A percentile compares a stretch with the other conserved stretches of the same genome.
Evolutionary conservation across 2,888 invertebrate genomes (phyloP).

Genomic region (Hyposoter dolosus): DNA sequence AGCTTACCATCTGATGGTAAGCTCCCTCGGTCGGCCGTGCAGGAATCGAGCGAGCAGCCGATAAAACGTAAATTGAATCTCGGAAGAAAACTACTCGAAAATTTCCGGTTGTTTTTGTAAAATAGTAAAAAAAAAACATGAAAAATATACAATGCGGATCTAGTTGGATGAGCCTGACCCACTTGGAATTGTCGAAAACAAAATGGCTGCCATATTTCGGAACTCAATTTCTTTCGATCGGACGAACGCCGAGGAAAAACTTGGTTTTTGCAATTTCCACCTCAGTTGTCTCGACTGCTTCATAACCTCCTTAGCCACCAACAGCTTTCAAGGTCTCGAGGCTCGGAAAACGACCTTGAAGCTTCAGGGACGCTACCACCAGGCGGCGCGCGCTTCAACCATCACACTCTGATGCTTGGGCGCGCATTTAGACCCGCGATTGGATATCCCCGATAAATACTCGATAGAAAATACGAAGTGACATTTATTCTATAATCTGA

Average conservation of each 20-base stretch:
- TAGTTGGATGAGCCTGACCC: no score
- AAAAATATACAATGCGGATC: not conserved
- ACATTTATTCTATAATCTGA: constrained; percentile 34
- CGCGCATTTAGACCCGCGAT: not conserved
- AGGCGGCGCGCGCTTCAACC: not conserved
- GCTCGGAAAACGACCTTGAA: not conserved
- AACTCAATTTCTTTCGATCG: not conserved
- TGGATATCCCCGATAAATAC: not conserved
- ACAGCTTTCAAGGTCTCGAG: not conserved
- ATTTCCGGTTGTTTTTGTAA: not conserved
- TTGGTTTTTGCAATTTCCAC: not conserved
- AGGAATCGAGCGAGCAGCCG: not conserved
- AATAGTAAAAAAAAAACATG: not conserved
- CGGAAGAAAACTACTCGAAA: not conserved
- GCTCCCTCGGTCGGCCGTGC: not conserved
- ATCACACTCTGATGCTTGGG: not conserved
- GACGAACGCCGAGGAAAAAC: not conserved
- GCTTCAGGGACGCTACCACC: not conserved
- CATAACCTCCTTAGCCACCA: not conserved
- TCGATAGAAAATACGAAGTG: constrained; percentile 1
- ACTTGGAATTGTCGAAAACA: no score
- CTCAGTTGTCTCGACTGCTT: no score
- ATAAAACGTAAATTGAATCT: not conserved
- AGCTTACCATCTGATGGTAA: not conserved
- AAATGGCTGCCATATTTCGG: no score